These are phyloP conservation scores for Ichneumoninae sp. DNA, from an alignment of 2,888 invertebrate genomes.

Conservation along the genomic window DNA sequence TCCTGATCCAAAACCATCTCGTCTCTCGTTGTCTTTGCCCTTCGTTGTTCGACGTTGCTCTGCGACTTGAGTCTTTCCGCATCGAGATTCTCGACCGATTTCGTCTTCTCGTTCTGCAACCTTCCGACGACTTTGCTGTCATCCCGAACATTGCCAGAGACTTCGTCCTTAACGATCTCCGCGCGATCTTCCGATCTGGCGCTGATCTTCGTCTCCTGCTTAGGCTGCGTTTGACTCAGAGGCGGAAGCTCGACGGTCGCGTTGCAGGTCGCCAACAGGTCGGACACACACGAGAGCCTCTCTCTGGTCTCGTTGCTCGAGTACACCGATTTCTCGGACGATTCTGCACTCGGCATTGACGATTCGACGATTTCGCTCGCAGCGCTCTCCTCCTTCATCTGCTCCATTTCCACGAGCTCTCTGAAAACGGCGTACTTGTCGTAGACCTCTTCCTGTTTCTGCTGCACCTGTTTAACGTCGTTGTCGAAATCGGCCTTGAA, in stretches of 20 bases:
- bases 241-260: constrained; percentile 52
- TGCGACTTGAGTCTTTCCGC: neutral
- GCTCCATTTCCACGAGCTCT: constrained; percentile 91
- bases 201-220: constrained; percentile 22
- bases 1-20: neutral
- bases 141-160: constrained; percentile 32
- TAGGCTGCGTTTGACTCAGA: constrained; percentile 6
- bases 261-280: constrained; percentile 43
- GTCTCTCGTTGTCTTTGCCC: neutral
- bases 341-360: constrained; percentile 70
- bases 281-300: constrained; percentile 20
- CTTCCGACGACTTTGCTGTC: neutral
- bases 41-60: neutral
- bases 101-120: constrained; percentile 14
- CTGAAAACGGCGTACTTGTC: constrained; percentile 95
- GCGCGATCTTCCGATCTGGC: constrained; percentile 31
- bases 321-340: constrained; percentile 12
- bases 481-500: constrained; percentile 89
- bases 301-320: constrained; percentile 4
- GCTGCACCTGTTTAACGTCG: neutral
- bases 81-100: constrained; percentile 33
- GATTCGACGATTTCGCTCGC: constrained; percentile 77
- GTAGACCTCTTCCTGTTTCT: constrained; percentile 85
- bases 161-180: constrained; percentile 41
- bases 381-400: constrained; percentile 67